Conservation (phyloP, 2,113 vertebrate genomes). For the Saiga tatarica region DNA sequence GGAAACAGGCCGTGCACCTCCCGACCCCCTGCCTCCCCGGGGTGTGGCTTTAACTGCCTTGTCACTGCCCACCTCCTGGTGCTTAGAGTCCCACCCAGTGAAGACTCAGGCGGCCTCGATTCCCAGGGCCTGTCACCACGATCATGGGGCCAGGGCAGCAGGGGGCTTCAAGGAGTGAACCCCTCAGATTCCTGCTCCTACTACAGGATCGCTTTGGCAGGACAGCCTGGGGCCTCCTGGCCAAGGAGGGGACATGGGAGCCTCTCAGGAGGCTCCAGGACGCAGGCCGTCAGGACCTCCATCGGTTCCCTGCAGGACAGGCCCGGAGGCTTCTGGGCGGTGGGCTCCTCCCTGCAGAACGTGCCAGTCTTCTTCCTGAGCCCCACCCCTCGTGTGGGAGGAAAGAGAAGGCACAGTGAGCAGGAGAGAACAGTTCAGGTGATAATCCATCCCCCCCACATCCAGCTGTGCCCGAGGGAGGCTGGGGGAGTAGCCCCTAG, state of each 20-base stretch:
- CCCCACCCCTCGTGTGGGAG: not conserved
- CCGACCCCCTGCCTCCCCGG: not conserved
- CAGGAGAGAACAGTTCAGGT: not conserved
- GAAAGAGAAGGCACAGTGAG: not conserved
- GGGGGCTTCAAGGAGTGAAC: not conserved
- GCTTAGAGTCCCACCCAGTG: not conserved
- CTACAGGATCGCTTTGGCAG: not conserved
- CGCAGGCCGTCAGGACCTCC: not conserved
- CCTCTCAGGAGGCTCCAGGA: not conserved
- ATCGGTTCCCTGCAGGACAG: not conserved
- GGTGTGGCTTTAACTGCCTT: not conserved
- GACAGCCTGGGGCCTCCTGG: not conserved
- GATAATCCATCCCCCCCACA: not conserved
- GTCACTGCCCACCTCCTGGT: not conserved
- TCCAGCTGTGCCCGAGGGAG: fast-evolving
- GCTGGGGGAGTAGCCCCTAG: not conserved
- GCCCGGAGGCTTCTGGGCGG: not conserved
- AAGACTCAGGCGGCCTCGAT: not conserved
- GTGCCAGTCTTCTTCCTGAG: not conserved
- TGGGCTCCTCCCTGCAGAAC: not conserved
- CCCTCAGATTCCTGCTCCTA: not conserved
- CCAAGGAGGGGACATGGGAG: not conserved
- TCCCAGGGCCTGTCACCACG: not conserved
- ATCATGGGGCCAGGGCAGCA: not conserved
- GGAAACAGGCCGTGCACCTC: not conserved